phyloP scores from a whole-genome alignment of 2,113 vertebrate genomes.

The Lophochroa leadbeateri region DNA sequence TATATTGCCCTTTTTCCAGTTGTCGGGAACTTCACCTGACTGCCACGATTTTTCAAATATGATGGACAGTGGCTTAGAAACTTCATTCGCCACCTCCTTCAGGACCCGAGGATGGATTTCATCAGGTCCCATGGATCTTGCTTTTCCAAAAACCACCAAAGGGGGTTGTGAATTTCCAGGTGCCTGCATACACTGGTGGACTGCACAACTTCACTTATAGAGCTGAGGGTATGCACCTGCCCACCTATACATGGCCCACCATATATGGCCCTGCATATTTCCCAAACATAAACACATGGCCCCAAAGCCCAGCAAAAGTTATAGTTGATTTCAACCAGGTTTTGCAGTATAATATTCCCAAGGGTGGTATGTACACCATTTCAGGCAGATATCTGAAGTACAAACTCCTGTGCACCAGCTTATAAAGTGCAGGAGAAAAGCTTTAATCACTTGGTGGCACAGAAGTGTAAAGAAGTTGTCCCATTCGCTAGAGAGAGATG shows the following conservation, averaged over 20 bases:
- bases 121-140: not conserved
- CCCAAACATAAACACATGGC: not conserved
- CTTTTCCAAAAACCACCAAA: not conserved
- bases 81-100: too few species aligned
- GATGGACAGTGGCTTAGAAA: too few species aligned
- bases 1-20: too few species aligned
- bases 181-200: not conserved
- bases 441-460: not conserved
- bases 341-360: not conserved
- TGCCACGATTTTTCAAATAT: too few species aligned
- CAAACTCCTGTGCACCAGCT: not conserved
- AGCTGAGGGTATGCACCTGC: not conserved
- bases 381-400: not conserved
- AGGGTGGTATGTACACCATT: not conserved
- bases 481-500: not conserved
- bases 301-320: not conserved
- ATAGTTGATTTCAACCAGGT: not conserved
- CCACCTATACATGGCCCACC: rapidly evolving
- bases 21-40: too few species aligned
- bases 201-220: not conserved
- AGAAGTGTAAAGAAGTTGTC: not conserved
- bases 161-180: not conserved
- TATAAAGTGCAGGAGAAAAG: not conserved
- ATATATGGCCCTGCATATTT: rapidly evolving
- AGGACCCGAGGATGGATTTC: too few species aligned